Evolutionary conservation across 2,888 invertebrate species (phyloP).

Genomic region (Selenia dentaria): DNA sequence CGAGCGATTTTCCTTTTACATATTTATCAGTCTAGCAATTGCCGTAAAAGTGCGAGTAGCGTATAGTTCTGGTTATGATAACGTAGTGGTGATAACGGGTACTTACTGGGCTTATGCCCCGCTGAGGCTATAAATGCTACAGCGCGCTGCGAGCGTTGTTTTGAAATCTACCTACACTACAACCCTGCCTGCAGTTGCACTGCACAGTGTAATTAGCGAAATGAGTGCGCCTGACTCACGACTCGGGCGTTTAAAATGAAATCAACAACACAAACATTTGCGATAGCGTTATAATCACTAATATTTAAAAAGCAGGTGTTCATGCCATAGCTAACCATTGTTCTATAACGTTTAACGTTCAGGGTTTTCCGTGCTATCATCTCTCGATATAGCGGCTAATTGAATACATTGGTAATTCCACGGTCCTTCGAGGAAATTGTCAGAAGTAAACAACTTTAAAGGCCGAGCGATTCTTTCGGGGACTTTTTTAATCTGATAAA

Average conservation of each 20-base stretch:
- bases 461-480: not conserved
- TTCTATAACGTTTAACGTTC: not conserved
- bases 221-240: conserved; percentile 42
- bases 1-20: conserved; percentile 28
- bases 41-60: conserved; percentile 22
- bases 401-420: not conserved
- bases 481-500: conserved; percentile 12
- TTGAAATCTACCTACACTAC: conserved; percentile 62
- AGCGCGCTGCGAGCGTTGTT: conserved; percentile 49
- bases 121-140: too few relatives aligned
- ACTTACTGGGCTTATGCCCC: conserved; percentile 4
- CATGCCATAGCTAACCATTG: not conserved
- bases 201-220: conserved; percentile 27
- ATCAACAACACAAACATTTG: conserved; percentile 21
- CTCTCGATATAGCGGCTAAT: not conserved
- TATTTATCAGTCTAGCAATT: conserved; percentile 22
- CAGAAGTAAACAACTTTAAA: conserved; percentile 3
- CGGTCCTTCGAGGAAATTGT: not conserved
- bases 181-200: conserved; percentile 47
- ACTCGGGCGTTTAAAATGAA: conserved; percentile 29
- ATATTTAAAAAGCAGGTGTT: not conserved
- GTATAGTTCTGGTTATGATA: conserved; percentile 32
- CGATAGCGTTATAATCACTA: conserved; percentile 1
- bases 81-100: conserved; percentile 40
- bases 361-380: not conserved